phyloP scores from a whole-genome alignment of 2,113 vertebrate species.

The Callopanchax toddi region DNA sequence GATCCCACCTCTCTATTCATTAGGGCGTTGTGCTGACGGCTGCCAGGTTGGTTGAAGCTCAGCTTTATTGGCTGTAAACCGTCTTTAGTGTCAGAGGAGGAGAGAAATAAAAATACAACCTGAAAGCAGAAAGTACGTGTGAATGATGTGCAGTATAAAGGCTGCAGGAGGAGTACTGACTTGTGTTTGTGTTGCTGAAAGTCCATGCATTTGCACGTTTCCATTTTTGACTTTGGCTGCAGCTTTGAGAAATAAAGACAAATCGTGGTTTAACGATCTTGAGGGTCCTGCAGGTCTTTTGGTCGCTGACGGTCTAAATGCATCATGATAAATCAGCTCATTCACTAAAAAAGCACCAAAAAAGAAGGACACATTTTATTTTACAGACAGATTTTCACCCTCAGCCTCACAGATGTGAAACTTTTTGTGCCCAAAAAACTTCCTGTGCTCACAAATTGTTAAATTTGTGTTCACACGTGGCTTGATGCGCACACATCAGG shows the following conservation, averaged over 20 bases:
- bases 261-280: too few species aligned
- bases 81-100: background rate
- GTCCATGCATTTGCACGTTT: too few species aligned
- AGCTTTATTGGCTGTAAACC: conserved; percentile 28
- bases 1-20: conserved; percentile 31
- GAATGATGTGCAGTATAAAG: background rate
- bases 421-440: background rate
- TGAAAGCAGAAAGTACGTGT: background rate
- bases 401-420: background rate
- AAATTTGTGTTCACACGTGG: background rate
- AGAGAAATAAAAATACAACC: background rate
- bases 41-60: conserved; percentile 12
- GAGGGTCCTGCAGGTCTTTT: too few species aligned
- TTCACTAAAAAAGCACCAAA: too few species aligned
- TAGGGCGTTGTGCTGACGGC: conserved; percentile 11
- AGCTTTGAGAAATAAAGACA: too few species aligned
- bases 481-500: too few species aligned
- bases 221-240: too few species aligned
- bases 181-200: too few species aligned
- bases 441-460: background rate
- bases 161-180: too few species aligned
- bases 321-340: too few species aligned
- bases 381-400: background rate
- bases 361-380: background rate
- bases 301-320: too few species aligned